These are phyloP conservation scores for Eclectus roratus DNA, from an alignment of 2,113 vertebrate species.

Conservation along the genomic window DNA sequence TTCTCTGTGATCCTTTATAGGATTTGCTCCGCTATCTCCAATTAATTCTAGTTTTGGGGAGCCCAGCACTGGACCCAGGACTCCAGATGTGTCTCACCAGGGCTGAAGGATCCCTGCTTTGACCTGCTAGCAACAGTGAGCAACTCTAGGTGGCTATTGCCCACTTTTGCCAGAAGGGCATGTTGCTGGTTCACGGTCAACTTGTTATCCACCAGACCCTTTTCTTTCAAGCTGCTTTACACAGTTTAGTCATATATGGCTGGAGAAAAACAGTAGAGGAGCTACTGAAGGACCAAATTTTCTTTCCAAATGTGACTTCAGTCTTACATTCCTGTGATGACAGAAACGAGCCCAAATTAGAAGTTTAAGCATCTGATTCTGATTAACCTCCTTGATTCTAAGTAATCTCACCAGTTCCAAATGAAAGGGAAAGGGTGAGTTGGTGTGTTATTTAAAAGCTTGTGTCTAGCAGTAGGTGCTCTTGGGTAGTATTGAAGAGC, in stretches of 20 bases:
- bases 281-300: neutral
- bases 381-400: neutral
- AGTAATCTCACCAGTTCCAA: neutral
- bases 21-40: neutral
- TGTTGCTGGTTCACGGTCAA: neutral
- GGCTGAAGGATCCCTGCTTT: neutral
- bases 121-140: neutral
- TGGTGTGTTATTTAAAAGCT: neutral
- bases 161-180: accelerated
- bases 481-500: accelerated
- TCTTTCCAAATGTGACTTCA: neutral
- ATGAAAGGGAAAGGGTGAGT: neutral
- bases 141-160: neutral
- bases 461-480: neutral
- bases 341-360: neutral
- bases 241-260: neutral
- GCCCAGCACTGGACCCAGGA: neutral
- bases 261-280: neutral
- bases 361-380: neutral
- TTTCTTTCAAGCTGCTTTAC: neutral
- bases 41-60: neutral
- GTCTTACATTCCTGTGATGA: neutral
- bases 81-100: neutral
- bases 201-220: neutral
- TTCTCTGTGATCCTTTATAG: neutral